Percentiles rank a stretch among this genome's conserved stretches.
Conservation (phyloP, 1,140 invertebrate genomes). For the Danaus plexippus region DNA sequence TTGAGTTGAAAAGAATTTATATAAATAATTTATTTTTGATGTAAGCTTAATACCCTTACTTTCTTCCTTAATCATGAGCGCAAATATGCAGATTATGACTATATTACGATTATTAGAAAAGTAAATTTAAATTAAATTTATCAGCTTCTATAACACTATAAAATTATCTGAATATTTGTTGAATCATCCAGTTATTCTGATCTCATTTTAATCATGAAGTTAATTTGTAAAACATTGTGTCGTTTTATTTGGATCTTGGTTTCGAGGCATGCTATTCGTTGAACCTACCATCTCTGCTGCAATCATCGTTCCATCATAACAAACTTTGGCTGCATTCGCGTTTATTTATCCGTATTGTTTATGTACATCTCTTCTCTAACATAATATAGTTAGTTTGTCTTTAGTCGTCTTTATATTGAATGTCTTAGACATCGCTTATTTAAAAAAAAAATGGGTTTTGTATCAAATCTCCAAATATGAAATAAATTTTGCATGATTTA, state of each 20-base stretch:
- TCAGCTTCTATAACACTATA: no score
- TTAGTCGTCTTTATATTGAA: no score
- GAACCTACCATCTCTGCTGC: conserved; percentile 25
- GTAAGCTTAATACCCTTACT: conserved; percentile 20
- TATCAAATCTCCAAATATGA: no score
- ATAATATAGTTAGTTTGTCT: no score
- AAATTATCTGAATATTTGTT: conserved; percentile 27
- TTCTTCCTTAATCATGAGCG: conserved; percentile 10
- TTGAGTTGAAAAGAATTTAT: conserved; percentile 50
- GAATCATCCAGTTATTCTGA: conserved; percentile 12
- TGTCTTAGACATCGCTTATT: no score
- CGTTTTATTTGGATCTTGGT: conserved; percentile 30
- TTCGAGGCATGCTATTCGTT: conserved; percentile 36
- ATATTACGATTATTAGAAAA: no score
- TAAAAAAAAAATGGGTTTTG: no score
- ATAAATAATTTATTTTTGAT: conserved; percentile 18
- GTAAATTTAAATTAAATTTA: no score
- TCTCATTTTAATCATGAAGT: conserved; percentile 23
- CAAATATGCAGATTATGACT: conserved; percentile 15
- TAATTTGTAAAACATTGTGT: conserved; percentile 23
- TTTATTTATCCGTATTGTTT: no score
- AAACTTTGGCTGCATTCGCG: no score
- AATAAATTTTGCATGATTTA: no score
- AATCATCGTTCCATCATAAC: conserved; percentile 8
- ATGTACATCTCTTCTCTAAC: no score